A percentile compares a stretch with the other conserved stretches of the same genome.
Evolutionary conservation across 2,113 vertebrate species (phyloP).

Genomic region (Alaudala cheleensis): DNA sequence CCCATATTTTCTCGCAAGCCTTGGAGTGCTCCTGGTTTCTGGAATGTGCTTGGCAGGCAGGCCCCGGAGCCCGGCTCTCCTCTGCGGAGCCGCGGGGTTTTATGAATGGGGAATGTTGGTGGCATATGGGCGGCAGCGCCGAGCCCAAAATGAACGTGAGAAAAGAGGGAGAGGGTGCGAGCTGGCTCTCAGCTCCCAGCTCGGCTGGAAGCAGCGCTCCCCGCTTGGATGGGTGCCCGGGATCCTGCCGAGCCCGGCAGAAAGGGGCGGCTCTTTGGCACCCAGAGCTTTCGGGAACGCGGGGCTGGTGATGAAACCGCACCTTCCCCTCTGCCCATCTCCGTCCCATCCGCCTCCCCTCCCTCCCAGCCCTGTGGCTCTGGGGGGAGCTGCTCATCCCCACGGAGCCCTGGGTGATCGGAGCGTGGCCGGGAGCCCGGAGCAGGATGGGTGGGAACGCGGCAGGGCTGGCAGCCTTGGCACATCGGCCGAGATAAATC

Average conservation of each 20-base stretch:
- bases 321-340: accelerated
- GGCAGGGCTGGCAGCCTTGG: background rate
- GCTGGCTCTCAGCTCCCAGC: background rate
- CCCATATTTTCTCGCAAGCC: background rate
- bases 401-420: accelerated
- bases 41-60: background rate
- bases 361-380: background rate
- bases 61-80: background rate
- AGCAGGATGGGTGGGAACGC: background rate
- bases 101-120: background rate
- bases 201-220: background rate
- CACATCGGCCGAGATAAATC: background rate
- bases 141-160: background rate
- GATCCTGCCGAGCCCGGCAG: background rate
- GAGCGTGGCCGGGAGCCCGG: background rate
- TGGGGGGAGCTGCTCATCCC: background rate
- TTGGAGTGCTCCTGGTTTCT: background rate
- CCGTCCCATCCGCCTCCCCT: background rate
- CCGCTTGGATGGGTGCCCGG: accelerated
- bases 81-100: background rate
- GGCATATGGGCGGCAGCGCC: background rate
- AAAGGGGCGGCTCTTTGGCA: background rate
- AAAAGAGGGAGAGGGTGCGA: background rate
- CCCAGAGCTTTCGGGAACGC: accelerated
- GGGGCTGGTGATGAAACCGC: accelerated